phyloP scores from a whole-genome alignment of 2,797 vertebrate genomes.

The Coregonus ussuriensis region DNA sequence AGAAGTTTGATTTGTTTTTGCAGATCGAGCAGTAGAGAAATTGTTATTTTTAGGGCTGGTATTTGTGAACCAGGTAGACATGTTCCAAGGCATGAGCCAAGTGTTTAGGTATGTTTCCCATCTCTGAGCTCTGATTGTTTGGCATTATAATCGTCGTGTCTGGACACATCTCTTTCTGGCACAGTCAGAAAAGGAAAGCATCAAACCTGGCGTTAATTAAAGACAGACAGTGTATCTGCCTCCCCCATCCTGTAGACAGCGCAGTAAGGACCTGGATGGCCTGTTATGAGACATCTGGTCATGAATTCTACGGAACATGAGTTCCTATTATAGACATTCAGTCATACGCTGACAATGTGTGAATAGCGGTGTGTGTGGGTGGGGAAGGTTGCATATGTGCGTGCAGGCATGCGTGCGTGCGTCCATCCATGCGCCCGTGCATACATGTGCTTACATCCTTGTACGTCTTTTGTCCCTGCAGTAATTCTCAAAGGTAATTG shows the following conservation, averaged over 20 bases:
- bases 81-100: background rate
- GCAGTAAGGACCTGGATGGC: background rate
- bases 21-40: background rate
- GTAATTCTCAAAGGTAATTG: constrained; percentile 8
- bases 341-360: constrained; percentile 17
- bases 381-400: background rate
- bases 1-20: background rate
- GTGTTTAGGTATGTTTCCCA: background rate
- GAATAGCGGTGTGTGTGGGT: background rate
- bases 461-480: background rate
- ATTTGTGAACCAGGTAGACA: background rate
- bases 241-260: background rate
- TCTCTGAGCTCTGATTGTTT: background rate
- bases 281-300: constrained; percentile 20
- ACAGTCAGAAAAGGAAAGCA: background rate
- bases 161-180: background rate
- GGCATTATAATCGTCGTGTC: constrained; percentile 8
- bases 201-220: constrained; percentile 5
- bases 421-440: constrained; percentile 15
- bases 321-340: constrained; percentile 20
- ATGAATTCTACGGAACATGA: background rate
- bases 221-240: background rate
- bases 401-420: constrained; percentile 22
- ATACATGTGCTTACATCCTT: background rate
- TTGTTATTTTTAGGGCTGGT: background rate